Evolutionary conservation across 2,113 vertebrate genomes (phyloP).

Genomic region (Chaetodon trifascialis): DNA sequence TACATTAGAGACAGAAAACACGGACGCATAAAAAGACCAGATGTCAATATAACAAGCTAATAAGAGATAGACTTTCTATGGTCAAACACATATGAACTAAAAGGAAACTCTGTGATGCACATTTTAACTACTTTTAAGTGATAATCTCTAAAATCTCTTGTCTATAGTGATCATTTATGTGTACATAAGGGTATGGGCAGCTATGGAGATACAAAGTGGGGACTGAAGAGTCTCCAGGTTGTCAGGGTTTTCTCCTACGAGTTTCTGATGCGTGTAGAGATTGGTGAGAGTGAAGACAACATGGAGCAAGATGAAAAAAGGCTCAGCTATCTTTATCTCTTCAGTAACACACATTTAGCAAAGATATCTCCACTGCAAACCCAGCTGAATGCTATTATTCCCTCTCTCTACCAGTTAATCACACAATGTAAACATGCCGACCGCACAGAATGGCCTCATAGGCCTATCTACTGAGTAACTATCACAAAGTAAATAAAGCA

Average conservation of each 20-base stretch:
- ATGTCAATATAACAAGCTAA: constrained; percentile 37
- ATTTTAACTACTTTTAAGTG: neutral
- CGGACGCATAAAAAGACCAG: constrained; percentile 32
- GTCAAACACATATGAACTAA: neutral
- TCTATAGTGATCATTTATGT: neutral
- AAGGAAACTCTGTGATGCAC: neutral
- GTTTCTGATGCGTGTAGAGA: neutral
- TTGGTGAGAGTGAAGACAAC: too few relatives aligned
- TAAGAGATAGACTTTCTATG: constrained; percentile 19
- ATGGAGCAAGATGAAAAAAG: too few relatives aligned
- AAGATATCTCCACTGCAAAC: neutral
- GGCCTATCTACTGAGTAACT: neutral
- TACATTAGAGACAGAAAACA: constrained; percentile 60
- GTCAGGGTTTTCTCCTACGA: neutral
- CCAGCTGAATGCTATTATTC: neutral
- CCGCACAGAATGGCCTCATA: neutral
- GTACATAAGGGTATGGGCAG: neutral
- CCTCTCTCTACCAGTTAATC: neutral
- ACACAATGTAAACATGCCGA: neutral
- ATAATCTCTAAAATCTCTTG: neutral
- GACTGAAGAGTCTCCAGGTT: too few relatives aligned
- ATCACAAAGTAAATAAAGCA: constrained; percentile 2
- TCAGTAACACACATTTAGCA: neutral
- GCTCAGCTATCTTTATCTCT: too few relatives aligned
- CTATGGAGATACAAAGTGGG: too few relatives aligned